phyloP scores from a whole-genome alignment of 2,797 vertebrate species.

The Lemur catta region DNA sequence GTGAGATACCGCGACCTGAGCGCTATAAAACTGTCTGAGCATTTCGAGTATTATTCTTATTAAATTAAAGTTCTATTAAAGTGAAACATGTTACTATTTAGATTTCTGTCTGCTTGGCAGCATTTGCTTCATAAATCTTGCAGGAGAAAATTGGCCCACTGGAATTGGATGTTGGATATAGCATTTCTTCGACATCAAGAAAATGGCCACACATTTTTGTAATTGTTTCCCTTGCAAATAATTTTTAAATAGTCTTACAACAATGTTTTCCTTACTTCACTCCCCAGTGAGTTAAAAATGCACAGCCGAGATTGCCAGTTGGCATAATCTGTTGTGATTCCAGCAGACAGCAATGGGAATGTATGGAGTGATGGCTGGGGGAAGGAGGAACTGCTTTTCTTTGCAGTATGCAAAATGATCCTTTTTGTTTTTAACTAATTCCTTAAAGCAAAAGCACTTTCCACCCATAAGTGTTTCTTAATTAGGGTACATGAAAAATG shows the following conservation, averaged over 20 bases:
- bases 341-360: constrained; percentile 76
- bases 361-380: constrained; percentile 78
- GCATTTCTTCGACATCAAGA: constrained; percentile 79
- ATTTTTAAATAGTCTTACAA: constrained; percentile 82
- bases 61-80: constrained; percentile 82
- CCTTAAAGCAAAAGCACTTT: constrained; percentile 66
- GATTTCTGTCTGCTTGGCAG: constrained; percentile 80
- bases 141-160: constrained; percentile 75
- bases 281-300: constrained; percentile 82
- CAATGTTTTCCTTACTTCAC: constrained; percentile 84
- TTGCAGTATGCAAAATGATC: constrained; percentile 68
- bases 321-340: constrained; percentile 75
- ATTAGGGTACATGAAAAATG: constrained; percentile 54
- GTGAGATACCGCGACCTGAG: constrained; percentile 19
- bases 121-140: constrained; percentile 77
- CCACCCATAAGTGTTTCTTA: constrained; percentile 68
- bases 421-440: constrained; percentile 78
- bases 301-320: constrained; percentile 77
- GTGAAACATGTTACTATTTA: constrained; percentile 78
- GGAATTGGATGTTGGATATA: constrained; percentile 74
- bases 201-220: constrained; percentile 80
- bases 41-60: constrained; percentile 80
- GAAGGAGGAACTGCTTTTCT: constrained; percentile 67
- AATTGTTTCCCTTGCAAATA: constrained; percentile 82
- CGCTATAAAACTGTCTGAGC: constrained; percentile 76